Evolutionary conservation across 2,113 vertebrate genomes (phyloP), one percentile per base, ranked within the genome.

Genomic region (Apteryx mantelli): DNA sequence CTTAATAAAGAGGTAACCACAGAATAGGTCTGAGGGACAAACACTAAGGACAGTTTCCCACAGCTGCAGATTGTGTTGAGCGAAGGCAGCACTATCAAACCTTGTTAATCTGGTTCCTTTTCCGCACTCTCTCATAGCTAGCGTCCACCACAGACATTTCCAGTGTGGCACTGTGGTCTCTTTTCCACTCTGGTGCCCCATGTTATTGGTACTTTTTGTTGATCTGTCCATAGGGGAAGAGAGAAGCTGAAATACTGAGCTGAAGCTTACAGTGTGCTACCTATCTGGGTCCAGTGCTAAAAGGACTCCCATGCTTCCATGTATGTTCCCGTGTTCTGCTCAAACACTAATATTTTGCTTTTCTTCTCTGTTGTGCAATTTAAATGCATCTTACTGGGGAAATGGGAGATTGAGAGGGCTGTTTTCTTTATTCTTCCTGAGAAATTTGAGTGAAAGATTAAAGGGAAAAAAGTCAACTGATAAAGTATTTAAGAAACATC

Each of bases 301-400:
- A 76, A 38, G 19, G 28, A 88, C 18, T 60, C 18, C 13, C 3
- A 20, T 28, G 55, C 55, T 15, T 19, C 36, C 71, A 18, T 60
- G 14, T 58, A 7, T 53, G 52, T 82, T 80, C 24, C 5, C 3
- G 4, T 52, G 18, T 68, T 81, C 36, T 44, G 28, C 26, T 11
- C 52, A 71, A 26, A 32, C 36, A 32, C 12, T 73, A 42, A 30
- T 3, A 19, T 75, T 94, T 78, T 81, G 5, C 40, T 87, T 86
- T 83, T 70, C 55, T 92, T 78, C 38, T 50, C 0, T 0, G 63
- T 8, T 1, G 2, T 6, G 10, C 66, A 75, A 50, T 13, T 84
- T 20, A 42, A 26, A 36, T 44, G 8, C 50, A 87, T 93, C 28
- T 70, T 4, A 17, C 6, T 40, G 5, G 2, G 4, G 15, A 52